phyloP scores from a whole-genome alignment of 2,113 vertebrate species.

The Pachypanchax playfairii region DNA sequence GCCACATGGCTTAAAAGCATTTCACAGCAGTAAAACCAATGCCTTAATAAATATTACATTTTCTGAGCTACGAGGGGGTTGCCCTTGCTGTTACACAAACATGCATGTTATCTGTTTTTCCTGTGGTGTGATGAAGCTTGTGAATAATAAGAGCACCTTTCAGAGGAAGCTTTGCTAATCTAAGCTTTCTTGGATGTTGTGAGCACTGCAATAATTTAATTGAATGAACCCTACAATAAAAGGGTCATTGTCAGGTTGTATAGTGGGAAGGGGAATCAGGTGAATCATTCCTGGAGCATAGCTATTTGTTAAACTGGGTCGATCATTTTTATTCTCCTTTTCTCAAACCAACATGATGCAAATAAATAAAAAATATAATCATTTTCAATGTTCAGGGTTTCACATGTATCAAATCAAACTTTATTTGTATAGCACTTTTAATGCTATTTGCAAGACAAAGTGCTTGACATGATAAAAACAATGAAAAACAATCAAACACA shows the following conservation, averaged over 20 bases:
- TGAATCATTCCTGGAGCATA: not conserved
- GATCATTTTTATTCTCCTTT: not conserved
- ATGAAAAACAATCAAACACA: too few species aligned
- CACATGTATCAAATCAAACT: too few species aligned
- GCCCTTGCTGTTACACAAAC: constrained; percentile 8
- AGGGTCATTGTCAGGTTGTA: not conserved
- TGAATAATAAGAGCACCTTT: constrained; percentile 27
- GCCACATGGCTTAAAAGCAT: constrained; percentile 29
- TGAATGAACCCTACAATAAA: not conserved
- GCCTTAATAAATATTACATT: constrained; percentile 57
- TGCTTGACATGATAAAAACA: too few species aligned
- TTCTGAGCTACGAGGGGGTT: constrained; percentile 15
- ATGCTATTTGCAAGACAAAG: too few species aligned
- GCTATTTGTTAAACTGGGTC: not conserved
- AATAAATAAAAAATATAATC: too few species aligned
- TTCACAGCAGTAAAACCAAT: constrained; percentile 46
- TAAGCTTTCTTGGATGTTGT: constrained; percentile 4
- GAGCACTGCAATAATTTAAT: not conserved
- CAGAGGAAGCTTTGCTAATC: constrained; percentile 7
- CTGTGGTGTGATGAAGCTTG: not conserved
- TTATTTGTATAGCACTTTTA: too few species aligned
- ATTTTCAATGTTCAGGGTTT: too few species aligned
- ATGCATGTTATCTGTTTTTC: constrained; percentile 28
- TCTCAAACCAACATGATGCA: not conserved
- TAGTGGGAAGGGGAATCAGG: not conserved